Percentiles rank a stretch among this genome's conserved stretches.
Conservation (phyloP, 2,888 invertebrate genomes). For the Dryocosmus kuriphilus region DNA sequence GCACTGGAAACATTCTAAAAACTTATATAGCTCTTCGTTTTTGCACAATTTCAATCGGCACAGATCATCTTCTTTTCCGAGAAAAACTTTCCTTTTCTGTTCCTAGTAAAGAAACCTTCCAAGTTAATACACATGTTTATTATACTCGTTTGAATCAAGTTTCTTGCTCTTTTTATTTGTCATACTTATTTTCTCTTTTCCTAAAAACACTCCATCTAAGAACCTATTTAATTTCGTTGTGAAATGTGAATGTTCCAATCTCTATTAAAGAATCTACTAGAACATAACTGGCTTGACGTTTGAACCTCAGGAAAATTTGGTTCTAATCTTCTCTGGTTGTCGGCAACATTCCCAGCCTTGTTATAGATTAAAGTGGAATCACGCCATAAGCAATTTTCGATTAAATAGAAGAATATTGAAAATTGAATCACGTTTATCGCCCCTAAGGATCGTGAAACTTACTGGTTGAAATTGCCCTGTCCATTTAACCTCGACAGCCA, state of each 20-base stretch:
- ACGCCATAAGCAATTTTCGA: neutral
- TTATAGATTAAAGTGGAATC: conserved; percentile 24
- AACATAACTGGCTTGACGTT: neutral
- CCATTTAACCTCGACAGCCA: conserved; percentile 59
- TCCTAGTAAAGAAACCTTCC: conserved; percentile 1
- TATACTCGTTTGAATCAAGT: neutral
- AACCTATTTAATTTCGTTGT: neutral
- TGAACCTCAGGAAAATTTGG: neutral
- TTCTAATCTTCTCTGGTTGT: neutral
- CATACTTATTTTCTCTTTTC: neutral
- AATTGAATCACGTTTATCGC: conserved; percentile 33
- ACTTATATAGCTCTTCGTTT: conserved; percentile 20
- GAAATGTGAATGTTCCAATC: neutral
- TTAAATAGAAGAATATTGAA: conserved; percentile 12
- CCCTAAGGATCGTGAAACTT: conserved; percentile 1
- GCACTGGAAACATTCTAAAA: conserved; percentile 29
- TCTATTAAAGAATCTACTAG: neutral
- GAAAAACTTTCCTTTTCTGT: conserved; percentile 17
- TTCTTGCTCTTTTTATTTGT: neutral
- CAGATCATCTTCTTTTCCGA: conserved; percentile 11
- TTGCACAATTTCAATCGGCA: conserved; percentile 24
- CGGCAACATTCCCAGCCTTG: neutral
- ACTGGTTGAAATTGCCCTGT: conserved; percentile 60
- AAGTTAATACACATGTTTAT: neutral
- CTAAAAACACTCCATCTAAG: neutral